Conservation (phyloP, 1,140 invertebrate genomes). For the Lasaia peninsularis region DNA sequence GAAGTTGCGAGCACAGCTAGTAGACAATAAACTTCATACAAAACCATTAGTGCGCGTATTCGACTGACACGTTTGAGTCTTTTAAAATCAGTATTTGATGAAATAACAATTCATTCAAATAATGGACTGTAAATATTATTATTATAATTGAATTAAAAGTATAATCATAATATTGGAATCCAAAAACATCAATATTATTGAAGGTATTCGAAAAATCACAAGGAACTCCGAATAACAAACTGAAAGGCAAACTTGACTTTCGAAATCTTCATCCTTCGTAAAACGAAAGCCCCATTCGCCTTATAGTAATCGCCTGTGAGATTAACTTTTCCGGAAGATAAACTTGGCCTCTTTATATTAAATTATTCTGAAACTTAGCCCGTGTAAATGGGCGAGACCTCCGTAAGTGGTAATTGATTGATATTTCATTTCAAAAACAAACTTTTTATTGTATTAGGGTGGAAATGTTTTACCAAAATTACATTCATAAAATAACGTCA, state of each 20-base stretch:
- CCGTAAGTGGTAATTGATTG: constrained; percentile 51
- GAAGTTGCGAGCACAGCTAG: too few species aligned
- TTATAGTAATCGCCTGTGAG: constrained; percentile 50
- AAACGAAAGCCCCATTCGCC: constrained; percentile 32
- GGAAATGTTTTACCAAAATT: too few species aligned
- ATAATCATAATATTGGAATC: neutral
- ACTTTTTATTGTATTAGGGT: constrained; percentile 2
- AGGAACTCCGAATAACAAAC: neutral
- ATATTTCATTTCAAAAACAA: constrained; percentile 32
- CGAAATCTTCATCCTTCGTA: constrained; percentile 34
- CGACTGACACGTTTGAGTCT: too few species aligned
- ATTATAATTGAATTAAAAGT: too few species aligned
- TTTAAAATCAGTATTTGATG: too few species aligned
- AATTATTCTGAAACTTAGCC: constrained; percentile 57
- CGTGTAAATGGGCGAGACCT: constrained; percentile 38
- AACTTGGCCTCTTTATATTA: constrained; percentile 60
- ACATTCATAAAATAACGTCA: too few species aligned
- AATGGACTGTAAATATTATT: too few species aligned
- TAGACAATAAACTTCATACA: too few species aligned
- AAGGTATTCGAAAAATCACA: constrained; percentile 16
- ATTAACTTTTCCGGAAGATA: constrained; percentile 59
- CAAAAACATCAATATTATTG: constrained; percentile 19
- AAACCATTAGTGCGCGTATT: too few species aligned
- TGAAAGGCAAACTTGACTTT: constrained; percentile 26
- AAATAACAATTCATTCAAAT: too few species aligned